Evolutionary conservation across 1,140 invertebrate species (phyloP).

Genomic region (Glossosoma conforme): DNA sequence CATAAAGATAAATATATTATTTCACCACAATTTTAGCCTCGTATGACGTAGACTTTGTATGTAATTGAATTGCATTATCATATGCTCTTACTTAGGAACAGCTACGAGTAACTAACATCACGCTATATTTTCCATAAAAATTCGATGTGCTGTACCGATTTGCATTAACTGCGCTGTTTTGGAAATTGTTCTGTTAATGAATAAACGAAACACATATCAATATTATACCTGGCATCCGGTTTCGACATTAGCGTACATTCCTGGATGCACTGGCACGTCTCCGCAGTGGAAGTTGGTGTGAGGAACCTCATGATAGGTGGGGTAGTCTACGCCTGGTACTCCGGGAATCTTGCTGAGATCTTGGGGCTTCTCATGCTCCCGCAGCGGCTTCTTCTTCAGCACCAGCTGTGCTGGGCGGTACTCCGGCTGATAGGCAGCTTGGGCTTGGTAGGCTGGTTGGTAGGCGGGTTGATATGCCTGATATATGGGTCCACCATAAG

Average conservation of each 20-base stretch:
- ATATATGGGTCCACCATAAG: not conserved
- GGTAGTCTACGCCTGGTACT: slow-evolving; percentile 70
- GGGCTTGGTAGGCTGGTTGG: slow-evolving; percentile 6
- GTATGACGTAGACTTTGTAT: too few species aligned
- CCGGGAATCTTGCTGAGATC: slow-evolving; percentile 76
- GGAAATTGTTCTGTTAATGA: too few species aligned
- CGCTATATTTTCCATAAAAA: too few species aligned
- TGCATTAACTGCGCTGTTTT: too few species aligned
- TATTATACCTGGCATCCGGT: slow-evolving; percentile 78
- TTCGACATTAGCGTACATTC: slow-evolving; percentile 84
- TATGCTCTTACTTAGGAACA: too few species aligned
- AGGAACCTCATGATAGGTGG: slow-evolving; percentile 69
- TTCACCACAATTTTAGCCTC: too few species aligned
- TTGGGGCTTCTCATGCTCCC: slow-evolving; percentile 60
- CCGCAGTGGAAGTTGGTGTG: slow-evolving; percentile 74
- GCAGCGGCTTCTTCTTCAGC: slow-evolving; percentile 33
- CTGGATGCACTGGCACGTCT: slow-evolving; percentile 68
- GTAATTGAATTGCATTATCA: too few species aligned
- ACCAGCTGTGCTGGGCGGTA: slow-evolving; percentile 14
- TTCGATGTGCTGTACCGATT: too few species aligned
- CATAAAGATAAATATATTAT: too few species aligned
- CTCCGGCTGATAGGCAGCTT: slow-evolving; percentile 16
- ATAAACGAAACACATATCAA: too few species aligned
- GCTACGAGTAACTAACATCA: too few species aligned
- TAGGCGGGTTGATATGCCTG: too few species aligned